phyloP scores from a whole-genome alignment of 2,797 vertebrate genomes.

The Xenops minutus region DNA sequence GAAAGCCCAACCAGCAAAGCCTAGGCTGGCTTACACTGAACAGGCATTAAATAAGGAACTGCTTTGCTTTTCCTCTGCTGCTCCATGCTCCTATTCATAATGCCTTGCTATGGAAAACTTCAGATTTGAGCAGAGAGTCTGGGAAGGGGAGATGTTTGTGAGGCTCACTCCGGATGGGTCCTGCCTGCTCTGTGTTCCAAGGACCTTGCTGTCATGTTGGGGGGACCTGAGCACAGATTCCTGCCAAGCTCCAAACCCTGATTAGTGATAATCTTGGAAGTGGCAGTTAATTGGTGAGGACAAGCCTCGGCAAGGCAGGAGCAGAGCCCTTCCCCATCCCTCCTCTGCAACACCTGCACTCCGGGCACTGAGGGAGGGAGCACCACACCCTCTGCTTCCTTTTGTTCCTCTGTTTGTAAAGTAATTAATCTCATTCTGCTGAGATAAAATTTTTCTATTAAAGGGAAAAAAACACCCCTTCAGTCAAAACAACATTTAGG shows the following conservation, averaged over 20 bases:
- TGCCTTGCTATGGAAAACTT: background rate
- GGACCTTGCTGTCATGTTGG: constrained; percentile 37
- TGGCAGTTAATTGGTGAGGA: constrained; percentile 25
- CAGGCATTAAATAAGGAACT: background rate
- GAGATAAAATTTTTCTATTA: constrained; percentile 59
- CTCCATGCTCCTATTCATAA: background rate
- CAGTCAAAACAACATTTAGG: constrained; percentile 66
- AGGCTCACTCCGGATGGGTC: background rate
- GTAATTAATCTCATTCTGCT: constrained; percentile 67
- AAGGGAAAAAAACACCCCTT: background rate
- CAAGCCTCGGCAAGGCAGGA: background rate
- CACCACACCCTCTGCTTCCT: background rate
- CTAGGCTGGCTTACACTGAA: background rate
- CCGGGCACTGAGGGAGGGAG: background rate
- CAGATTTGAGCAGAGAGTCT: background rate
- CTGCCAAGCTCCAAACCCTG: constrained; percentile 42
- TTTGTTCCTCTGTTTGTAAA: constrained; percentile 49
- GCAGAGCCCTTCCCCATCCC: background rate
- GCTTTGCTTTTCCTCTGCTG: background rate
- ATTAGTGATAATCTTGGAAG: constrained; percentile 31
- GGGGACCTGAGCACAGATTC: constrained; percentile 29
- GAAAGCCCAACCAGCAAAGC: background rate
- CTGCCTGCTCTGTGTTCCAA: background rate
- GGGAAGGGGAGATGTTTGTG: background rate
- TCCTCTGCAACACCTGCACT: background rate